These are phyloP conservation scores for Adelognathus sp. DNA, from an alignment of 2,888 invertebrate genomes.

Conservation along the genomic window DNA sequence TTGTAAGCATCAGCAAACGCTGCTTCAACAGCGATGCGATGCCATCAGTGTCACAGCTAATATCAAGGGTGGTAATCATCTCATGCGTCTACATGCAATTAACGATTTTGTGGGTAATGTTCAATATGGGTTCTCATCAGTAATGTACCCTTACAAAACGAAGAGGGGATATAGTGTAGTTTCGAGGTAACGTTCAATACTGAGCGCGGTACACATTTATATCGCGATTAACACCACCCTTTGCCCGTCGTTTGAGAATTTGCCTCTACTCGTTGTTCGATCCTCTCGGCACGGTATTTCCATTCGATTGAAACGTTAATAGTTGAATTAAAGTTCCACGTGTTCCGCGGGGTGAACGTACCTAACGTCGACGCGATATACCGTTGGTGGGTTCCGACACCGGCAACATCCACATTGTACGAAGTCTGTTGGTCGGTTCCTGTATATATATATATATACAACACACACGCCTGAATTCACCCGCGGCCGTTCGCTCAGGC, in stretches of 20 bases:
- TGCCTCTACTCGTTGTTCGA: slow-evolving; percentile 5
- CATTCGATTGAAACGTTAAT: slow-evolving; percentile 62
- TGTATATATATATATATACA: slow-evolving; percentile 23
- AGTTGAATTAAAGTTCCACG: slow-evolving; percentile 62
- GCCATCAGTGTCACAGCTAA: neutral
- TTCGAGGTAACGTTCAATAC: neutral
- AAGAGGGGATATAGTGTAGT: neutral
- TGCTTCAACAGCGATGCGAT: neutral
- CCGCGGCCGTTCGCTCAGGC: slow-evolving; percentile 45
- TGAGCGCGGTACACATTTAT: neutral
- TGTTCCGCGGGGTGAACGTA: slow-evolving; percentile 46
- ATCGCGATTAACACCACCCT: neutral
- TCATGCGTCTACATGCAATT: neutral
- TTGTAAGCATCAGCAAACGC: neutral
- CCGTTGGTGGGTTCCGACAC: neutral
- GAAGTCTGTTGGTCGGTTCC: neutral
- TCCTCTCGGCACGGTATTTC: slow-evolving; percentile 56
- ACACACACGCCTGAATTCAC: slow-evolving; percentile 32
- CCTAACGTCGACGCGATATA: neutral
- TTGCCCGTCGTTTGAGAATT: neutral
- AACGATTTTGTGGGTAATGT: neutral
- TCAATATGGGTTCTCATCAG: neutral
- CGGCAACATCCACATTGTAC: neutral
- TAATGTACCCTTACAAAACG: neutral
- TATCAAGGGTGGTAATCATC: neutral